phyloP scores from a whole-genome alignment of 2,888 invertebrate genomes.

The Calephelis perditalis region DNA sequence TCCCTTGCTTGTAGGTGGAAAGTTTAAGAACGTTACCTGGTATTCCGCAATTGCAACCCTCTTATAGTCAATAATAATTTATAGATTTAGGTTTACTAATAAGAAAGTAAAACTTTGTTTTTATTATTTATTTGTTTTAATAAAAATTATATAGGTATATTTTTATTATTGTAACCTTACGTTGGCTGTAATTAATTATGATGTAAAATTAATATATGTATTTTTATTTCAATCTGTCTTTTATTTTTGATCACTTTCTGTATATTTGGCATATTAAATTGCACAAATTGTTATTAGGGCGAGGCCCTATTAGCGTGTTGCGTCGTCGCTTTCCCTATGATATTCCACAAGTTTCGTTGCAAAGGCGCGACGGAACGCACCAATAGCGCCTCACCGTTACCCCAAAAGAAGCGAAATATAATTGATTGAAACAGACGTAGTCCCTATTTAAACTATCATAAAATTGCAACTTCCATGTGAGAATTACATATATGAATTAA shows the following conservation, averaged over 20 bases:
- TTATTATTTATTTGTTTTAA: constrained; percentile 78
- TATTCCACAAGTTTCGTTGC: too few relatives aligned
- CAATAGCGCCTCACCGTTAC: too few relatives aligned
- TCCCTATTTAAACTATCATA: too few relatives aligned
- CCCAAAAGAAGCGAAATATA: too few relatives aligned
- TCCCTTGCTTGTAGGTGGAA: constrained; percentile 73
- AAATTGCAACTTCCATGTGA: too few relatives aligned
- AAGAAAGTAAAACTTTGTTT: constrained; percentile 72
- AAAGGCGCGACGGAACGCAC: too few relatives aligned
- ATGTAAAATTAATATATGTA: constrained; percentile 78
- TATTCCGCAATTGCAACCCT: constrained; percentile 61
- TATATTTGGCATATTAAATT: too few relatives aligned
- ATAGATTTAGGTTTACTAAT: constrained; percentile 70
- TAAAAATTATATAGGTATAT: constrained; percentile 76
- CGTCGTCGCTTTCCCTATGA: too few relatives aligned
- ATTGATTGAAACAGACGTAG: too few relatives aligned
- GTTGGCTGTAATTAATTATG: constrained; percentile 78
- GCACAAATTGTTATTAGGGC: too few relatives aligned
- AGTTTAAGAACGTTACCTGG: constrained; percentile 70
- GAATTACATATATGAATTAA: too few relatives aligned
- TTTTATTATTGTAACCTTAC: constrained; percentile 78
- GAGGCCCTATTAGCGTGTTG: too few relatives aligned
- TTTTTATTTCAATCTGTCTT: constrained; percentile 72
- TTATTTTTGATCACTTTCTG: constrained; percentile 38
- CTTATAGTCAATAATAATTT: constrained; percentile 71